Evolutionary conservation across 2,888 invertebrate genomes (phyloP).

Genomic region (Eulithis testata): DNA sequence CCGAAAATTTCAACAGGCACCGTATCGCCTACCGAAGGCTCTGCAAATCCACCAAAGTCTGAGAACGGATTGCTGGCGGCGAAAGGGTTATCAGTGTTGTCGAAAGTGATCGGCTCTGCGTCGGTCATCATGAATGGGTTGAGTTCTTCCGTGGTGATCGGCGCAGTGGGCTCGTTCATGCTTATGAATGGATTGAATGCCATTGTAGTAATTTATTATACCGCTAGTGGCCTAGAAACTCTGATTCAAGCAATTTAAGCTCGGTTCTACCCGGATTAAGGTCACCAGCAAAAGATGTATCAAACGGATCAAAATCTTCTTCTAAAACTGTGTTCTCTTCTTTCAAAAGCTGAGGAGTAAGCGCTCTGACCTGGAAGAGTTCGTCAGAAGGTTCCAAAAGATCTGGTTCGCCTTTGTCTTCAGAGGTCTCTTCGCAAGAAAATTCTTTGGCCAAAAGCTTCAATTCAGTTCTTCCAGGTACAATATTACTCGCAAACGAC

Average conservation of each 20-base stretch:
- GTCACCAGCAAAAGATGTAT: conserved; percentile 91
- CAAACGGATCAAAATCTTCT: conserved; percentile 90
- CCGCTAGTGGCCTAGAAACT: conserved; percentile 77
- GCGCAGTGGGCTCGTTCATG: conserved; percentile 86
- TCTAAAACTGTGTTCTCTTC: conserved; percentile 37
- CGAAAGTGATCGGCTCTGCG: conserved; percentile 55
- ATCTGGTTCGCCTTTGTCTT: conserved; percentile 69
- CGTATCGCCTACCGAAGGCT: conserved; percentile 70
- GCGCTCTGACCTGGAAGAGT: conserved; percentile 87
- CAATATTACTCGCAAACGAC: conserved; percentile 90
- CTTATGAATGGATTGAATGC: conserved; percentile 92
- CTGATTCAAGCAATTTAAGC: conserved; percentile 90
- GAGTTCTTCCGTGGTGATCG: conserved; percentile 79
- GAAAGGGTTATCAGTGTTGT: conserved; percentile 88
- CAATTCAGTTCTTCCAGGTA: conserved; percentile 91
- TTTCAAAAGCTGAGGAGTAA: conserved; percentile 86
- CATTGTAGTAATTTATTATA: conserved; percentile 72
- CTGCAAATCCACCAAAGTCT: conserved; percentile 74
- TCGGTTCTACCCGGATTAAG: conserved; percentile 91
- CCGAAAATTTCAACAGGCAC: conserved; percentile 76
- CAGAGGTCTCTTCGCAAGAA: conserved; percentile 77
- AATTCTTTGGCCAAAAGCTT: conserved; percentile 91
- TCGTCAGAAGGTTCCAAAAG: conserved; percentile 81
- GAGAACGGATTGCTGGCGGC: conserved; percentile 89
- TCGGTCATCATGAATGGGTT: conserved; percentile 89